phyloP scores from a whole-genome alignment of 1,140 invertebrate species.

The Aphaenogaster ashmeadi region DNA sequence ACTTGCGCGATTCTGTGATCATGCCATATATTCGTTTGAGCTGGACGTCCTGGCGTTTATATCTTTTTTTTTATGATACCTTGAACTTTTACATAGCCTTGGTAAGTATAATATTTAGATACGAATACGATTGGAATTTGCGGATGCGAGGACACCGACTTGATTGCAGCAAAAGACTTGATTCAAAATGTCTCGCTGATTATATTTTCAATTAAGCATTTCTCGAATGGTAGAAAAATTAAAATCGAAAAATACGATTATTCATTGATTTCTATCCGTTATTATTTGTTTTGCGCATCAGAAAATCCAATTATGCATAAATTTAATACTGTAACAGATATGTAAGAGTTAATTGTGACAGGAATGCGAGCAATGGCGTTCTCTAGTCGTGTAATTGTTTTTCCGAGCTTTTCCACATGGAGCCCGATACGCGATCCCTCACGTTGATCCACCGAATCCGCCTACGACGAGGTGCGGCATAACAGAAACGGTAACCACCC shows the following conservation, averaged over 20 bases:
- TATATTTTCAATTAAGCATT: neutral
- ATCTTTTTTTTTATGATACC: slow-evolving; percentile 49
- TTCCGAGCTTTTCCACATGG: neutral
- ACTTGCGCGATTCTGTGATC: neutral
- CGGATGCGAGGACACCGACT: neutral
- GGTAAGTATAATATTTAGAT: slow-evolving; percentile 49
- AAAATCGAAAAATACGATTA: neutral
- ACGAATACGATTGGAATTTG: slow-evolving; percentile 23
- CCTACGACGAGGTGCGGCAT: slow-evolving; percentile 37
- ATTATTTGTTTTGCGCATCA: neutral
- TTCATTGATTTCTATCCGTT: neutral
- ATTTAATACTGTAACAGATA: slow-evolving; percentile 4
- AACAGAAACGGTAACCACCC: slow-evolving; percentile 17
- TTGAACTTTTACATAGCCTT: slow-evolving; percentile 69
- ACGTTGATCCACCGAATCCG: slow-evolving; percentile 41
- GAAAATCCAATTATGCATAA: neutral
- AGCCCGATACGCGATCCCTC: neutral
- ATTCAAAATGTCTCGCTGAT: neutral
- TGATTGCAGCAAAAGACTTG: neutral
- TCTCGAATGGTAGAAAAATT: neutral
- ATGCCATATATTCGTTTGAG: neutral
- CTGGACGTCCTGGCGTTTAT: neutral
- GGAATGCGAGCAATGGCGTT: neutral
- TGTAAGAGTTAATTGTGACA: neutral
- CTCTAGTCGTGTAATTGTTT: slow-evolving; percentile 48